Evolutionary conservation across 2,797 vertebrate species (phyloP), one percentile per base, ranked within the genome.

Genomic region (Dipus sagitta): DNA sequence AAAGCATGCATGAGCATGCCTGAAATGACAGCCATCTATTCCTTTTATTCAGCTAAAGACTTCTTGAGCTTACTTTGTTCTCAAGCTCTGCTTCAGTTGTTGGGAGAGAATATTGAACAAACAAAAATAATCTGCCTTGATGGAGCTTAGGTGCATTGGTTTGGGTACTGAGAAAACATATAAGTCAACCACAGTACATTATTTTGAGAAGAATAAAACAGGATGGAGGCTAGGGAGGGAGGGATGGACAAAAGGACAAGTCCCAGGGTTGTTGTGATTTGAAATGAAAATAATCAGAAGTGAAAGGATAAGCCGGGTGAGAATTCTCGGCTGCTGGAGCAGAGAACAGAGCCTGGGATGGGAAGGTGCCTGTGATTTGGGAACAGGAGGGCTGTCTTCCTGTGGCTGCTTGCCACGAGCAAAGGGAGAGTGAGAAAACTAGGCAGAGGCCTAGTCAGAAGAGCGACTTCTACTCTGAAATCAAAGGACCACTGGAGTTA

Each of bases 31-130:
- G 21, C 71, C 65, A 28, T 70, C 64, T 74, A 14, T 67, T 75
- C 77, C 92, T 47, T 94, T 60, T 28, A 81, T 84, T 93, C 52
- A 71, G 28, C 80, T 86, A 26, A 79, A 60, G 32, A 79, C 15
- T 24, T 11, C 13, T 38, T 6, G 64, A 62, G 32, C 12, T 76
- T 77, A n/a, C 68, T 77, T 14, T 68, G 62, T 54, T 64, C 60
- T 64, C 32, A 75, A 86, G 24, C 32, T 14, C 15, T 8, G 2
- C 70, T 76, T 81, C 18, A 32, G 13, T 24, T 65, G 1, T 38
- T 82, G 64, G 58, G 26, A 60, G 86, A 87, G 42, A 38, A 0
- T 62, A n/a, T 15, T 74, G 62, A 82, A 23, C 1, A 2, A 80
- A 38, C n/a, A 10, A 38, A 64, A 14, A 65, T 17, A 60, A 32